Percentiles rank a stretch among this genome's conserved stretches.
phyloP scores from a whole-genome alignment of 2,797 vertebrate species.

The Luscinia luscinia region DNA sequence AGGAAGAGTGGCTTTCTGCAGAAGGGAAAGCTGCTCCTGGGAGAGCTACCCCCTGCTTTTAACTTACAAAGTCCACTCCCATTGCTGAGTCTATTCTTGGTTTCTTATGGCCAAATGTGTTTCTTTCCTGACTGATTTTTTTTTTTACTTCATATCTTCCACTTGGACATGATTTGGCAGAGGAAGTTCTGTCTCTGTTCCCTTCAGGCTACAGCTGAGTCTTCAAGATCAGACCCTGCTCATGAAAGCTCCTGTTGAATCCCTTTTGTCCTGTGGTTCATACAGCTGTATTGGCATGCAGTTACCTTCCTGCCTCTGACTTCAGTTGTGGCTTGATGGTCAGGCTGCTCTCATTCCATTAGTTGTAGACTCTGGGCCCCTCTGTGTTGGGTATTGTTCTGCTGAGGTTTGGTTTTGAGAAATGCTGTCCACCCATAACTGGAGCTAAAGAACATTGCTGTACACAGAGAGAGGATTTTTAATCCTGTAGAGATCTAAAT shows the following conservation, averaged over 20 bases:
- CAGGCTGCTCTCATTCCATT: neutral
- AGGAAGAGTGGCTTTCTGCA: neutral
- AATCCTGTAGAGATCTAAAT: neutral
- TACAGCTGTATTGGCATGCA: neutral
- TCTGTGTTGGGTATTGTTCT: neutral
- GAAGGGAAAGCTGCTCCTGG: neutral
- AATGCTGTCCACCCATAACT: neutral
- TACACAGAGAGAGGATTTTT: neutral
- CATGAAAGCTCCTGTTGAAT: neutral
- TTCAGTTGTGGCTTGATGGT: neutral
- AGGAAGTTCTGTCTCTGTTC: neutral
- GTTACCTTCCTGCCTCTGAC: neutral
- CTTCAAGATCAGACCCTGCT: neutral
- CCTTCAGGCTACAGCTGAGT: neutral
- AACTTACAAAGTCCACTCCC: neutral
- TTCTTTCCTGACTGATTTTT: neutral
- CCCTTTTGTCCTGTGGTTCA: neutral
- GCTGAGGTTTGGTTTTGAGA: neutral
- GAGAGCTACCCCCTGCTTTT: neutral
- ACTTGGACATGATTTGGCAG: neutral
- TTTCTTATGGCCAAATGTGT: neutral
- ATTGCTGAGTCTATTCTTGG: neutral
- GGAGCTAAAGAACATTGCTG: neutral
- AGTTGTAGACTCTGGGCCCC: fast-evolving
- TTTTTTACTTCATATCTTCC: neutral